A percentile compares a stretch with the other conserved stretches of the same genome.
phyloP scores from a whole-genome alignment of 2,113 vertebrate genomes.

The Guaruba guarouba region DNA sequence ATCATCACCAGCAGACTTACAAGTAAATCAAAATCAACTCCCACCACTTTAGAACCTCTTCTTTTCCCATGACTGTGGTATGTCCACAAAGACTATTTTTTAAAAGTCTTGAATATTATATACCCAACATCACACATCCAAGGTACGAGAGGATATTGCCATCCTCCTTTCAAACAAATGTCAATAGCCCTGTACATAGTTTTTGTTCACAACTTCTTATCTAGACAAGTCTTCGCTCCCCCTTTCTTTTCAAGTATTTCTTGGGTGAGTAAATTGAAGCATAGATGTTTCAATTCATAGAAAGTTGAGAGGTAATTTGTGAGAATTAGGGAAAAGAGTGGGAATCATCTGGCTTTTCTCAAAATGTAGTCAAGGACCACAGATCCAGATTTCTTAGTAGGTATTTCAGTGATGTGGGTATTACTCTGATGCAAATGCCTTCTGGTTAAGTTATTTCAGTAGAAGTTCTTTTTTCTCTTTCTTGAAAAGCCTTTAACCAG shows the following conservation, averaged over 20 bases:
- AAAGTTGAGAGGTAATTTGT: slow-evolving; percentile 1
- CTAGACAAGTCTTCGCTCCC: background rate
- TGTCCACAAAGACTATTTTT: background rate
- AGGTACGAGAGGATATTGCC: background rate
- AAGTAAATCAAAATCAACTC: background rate
- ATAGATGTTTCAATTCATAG: background rate
- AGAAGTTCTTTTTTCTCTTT: background rate
- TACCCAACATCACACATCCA: background rate
- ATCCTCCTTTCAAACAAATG: background rate
- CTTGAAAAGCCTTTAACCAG: background rate
- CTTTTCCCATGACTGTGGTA: background rate
- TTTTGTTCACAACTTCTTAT: background rate
- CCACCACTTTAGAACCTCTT: background rate
- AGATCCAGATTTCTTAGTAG: background rate
- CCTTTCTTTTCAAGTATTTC: background rate
- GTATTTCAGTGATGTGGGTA: slow-evolving; percentile 6
- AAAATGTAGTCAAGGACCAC: background rate
- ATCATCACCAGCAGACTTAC: background rate
- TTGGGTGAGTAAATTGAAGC: background rate
- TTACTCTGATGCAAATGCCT: background rate
- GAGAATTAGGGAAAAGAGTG: slow-evolving; percentile 8
- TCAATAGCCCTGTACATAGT: background rate
- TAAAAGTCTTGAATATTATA: background rate
- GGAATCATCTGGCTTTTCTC: slow-evolving; percentile 24
- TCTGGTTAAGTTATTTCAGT: background rate